Conservation (phyloP, 1,140 invertebrate genomes). For the Cydia pomonella region DNA sequence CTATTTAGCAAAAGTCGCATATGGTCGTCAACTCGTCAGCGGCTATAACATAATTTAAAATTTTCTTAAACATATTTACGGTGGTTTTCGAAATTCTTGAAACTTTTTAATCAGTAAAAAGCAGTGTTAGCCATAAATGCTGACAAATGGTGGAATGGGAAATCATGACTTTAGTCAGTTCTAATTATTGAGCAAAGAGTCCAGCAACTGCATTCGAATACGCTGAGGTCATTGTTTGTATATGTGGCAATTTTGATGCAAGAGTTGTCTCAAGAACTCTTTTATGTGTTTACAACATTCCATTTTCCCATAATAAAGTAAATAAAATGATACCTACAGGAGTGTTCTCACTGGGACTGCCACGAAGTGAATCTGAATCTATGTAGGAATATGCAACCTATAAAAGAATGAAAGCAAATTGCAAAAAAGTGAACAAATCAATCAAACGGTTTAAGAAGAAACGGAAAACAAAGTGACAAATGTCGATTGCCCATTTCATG, state of each 20-base stretch:
- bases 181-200: not conserved
- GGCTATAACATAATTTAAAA: not conserved
- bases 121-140: not conserved
- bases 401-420: conserved; percentile 78
- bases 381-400: conserved; percentile 79
- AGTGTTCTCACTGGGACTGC: conserved; percentile 75
- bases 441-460: conserved; percentile 13
- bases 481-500: conserved; percentile 5
- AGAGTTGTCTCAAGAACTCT: conserved; percentile 27
- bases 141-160: not conserved
- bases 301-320: conserved; percentile 39
- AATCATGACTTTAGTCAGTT: not conserved
- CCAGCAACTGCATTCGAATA: not conserved
- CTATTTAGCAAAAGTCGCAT: not conserved
- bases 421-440: conserved; percentile 72
- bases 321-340: conserved; percentile 82
- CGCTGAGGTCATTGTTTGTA: not conserved
- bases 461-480: not conserved
- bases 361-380: conserved; percentile 69
- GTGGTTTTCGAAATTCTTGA: not conserved
- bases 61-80: not conserved
- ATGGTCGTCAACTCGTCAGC: not conserved
- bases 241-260: conserved; percentile 16
- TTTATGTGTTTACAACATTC: conserved; percentile 22
- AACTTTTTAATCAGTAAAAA: not conserved